These are phyloP conservation scores for Muscicapa adusta DNA, from an alignment of 2,113 vertebrate genomes.

Conservation along the genomic window DNA sequence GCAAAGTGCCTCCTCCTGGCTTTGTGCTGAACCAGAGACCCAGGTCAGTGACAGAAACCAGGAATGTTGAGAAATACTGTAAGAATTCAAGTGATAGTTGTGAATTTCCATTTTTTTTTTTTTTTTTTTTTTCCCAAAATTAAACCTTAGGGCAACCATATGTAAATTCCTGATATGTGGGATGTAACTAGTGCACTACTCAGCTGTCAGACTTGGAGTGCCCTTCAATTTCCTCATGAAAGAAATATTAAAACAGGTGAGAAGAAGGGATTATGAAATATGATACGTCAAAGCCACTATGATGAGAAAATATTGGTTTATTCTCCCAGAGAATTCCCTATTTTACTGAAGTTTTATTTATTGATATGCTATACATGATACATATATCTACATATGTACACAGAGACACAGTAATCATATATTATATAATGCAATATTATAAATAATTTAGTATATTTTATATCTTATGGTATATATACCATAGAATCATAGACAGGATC, in stretches of 20 bases:
- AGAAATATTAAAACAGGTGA: background rate
- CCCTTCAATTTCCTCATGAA: background rate
- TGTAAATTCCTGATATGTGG: background rate
- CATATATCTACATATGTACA: background rate
- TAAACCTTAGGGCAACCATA: background rate
- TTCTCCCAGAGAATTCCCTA: background rate
- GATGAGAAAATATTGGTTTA: background rate
- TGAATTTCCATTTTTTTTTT: background rate
- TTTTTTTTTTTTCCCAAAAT: background rate
- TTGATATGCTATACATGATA: background rate
- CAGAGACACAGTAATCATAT: background rate
- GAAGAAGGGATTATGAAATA: background rate
- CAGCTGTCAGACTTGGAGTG: background rate
- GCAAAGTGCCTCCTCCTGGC: background rate
- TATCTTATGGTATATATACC: rapidly evolving
- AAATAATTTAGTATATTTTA: background rate
- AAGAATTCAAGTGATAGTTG: background rate
- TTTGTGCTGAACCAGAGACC: background rate
- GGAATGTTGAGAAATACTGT: background rate
- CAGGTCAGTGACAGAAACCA: background rate
- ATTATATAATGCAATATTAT: background rate
- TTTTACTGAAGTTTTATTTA: background rate
- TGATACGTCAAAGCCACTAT: background rate
- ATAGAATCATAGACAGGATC: background rate
- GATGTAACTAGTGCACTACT: background rate